Conservation (phyloP, 2,888 invertebrate genomes). For the Lacanobia oleracea region DNA sequence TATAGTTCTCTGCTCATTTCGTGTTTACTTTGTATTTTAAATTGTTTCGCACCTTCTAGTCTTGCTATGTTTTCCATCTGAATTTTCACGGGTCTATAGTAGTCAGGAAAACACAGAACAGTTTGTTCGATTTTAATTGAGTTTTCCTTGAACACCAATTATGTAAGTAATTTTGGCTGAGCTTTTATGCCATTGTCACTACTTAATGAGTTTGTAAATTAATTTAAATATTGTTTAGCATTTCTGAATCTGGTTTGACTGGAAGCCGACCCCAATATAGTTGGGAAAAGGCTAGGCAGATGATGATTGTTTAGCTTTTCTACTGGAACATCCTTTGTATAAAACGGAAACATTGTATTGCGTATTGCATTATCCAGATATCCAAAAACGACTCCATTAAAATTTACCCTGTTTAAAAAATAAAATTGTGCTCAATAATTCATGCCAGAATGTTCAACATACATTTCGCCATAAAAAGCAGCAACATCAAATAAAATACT, state of each 20-base stretch:
- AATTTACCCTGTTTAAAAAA: neutral
- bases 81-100: neutral
- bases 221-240: neutral
- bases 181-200: neutral
- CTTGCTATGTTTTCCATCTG: neutral
- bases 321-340: neutral
- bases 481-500: conserved; percentile 54
- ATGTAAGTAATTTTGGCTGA: neutral
- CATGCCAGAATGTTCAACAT: conserved; percentile 4
- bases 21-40: conserved; percentile 51
- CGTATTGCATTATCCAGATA: neutral
- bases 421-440: conserved; percentile 5
- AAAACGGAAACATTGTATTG: neutral
- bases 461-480: conserved; percentile 39
- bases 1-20: conserved; percentile 36
- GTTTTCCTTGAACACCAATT: neutral
- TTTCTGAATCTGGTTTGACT: too few relatives aligned
- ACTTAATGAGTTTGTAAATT: neutral
- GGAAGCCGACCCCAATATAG: too few relatives aligned
- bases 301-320: neutral
- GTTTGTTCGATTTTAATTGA: neutral
- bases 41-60: conserved; percentile 47
- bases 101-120: neutral
- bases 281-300: too few relatives aligned
- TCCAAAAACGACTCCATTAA: neutral